These are phyloP conservation scores for Hassar affinis DNA, from an alignment of 2,113 vertebrate species.

Conservation along the genomic window DNA sequence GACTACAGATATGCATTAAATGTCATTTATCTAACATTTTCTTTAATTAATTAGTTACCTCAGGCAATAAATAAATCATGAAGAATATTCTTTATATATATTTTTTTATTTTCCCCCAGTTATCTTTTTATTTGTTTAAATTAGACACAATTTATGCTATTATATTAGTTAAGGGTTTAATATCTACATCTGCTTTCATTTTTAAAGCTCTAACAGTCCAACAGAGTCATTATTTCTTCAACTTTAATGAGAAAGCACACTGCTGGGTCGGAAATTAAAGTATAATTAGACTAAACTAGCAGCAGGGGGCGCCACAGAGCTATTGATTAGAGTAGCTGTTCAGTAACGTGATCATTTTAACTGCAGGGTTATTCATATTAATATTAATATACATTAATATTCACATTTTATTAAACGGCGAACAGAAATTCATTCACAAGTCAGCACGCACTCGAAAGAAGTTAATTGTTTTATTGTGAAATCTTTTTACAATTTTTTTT, in stretches of 20 bases:
- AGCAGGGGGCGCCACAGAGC: slow-evolving; percentile 6
- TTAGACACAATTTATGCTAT: neutral
- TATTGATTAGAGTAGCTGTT: too few species aligned
- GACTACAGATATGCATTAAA: too few species aligned
- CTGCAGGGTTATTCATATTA: too few species aligned
- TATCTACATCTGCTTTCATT: neutral
- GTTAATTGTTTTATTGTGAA: neutral
- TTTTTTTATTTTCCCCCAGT: neutral
- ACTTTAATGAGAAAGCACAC: neutral
- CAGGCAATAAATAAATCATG: neutral
- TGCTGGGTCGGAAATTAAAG: neutral
- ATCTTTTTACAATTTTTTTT: too few species aligned
- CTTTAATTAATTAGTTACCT: too few species aligned
- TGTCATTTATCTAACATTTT: neutral
- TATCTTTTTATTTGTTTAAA: neutral
- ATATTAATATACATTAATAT: too few species aligned
- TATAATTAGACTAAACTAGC: neutral
- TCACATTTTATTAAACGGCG: too few species aligned
- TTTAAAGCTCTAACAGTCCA: neutral
- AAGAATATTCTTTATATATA: neutral
- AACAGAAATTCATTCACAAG: neutral
- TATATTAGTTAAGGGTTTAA: neutral
- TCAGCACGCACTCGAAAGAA: neutral
- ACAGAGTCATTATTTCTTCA: neutral
- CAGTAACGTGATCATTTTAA: too few species aligned